These are phyloP conservation scores for Zootoca vivipara DNA, from an alignment of 2,113 vertebrate genomes.

Conservation along the genomic window DNA sequence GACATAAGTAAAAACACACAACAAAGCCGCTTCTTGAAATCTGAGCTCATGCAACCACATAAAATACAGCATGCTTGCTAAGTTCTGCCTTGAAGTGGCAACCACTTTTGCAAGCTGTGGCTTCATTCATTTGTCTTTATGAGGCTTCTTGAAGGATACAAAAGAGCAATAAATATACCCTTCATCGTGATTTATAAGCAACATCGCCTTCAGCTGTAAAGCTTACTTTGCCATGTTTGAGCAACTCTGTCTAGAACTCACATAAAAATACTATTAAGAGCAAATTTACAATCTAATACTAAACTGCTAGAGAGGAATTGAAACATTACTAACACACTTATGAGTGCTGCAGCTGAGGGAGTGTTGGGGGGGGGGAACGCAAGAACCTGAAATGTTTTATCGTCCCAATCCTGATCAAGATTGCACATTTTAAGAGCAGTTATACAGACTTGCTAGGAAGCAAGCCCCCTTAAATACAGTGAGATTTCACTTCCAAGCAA, in stretches of 20 bases:
- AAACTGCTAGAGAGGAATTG: neutral
- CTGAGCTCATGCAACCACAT: slow-evolving; percentile 71
- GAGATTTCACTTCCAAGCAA: neutral
- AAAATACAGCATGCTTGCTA: slow-evolving; percentile 56
- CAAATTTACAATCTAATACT: neutral
- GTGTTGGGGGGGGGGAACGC: neutral
- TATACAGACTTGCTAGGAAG: neutral
- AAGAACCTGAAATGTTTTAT: neutral
- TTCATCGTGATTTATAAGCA: slow-evolving; percentile 39
- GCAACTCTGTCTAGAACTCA: slow-evolving; percentile 19
- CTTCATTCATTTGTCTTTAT: slow-evolving; percentile 73
- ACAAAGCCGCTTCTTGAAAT: slow-evolving; percentile 46
- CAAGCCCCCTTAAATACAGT: neutral
- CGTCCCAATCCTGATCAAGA: neutral
- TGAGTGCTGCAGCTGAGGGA: neutral
- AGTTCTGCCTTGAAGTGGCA: slow-evolving; percentile 78
- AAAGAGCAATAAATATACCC: slow-evolving; percentile 52
- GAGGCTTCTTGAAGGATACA: slow-evolving; percentile 48
- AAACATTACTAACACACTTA: neutral
- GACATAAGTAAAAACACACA: slow-evolving; percentile 38
- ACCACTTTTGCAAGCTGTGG: slow-evolving; percentile 75
- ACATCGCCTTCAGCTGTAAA: neutral
- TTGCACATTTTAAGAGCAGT: neutral
- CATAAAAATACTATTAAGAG: slow-evolving; percentile 13
- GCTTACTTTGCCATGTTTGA: slow-evolving; percentile 6